Evolutionary conservation across 1,140 invertebrate species (phyloP), one percentile per base, ranked within the genome.

Genomic region (Phymorhynchus buccinoides): DNA sequence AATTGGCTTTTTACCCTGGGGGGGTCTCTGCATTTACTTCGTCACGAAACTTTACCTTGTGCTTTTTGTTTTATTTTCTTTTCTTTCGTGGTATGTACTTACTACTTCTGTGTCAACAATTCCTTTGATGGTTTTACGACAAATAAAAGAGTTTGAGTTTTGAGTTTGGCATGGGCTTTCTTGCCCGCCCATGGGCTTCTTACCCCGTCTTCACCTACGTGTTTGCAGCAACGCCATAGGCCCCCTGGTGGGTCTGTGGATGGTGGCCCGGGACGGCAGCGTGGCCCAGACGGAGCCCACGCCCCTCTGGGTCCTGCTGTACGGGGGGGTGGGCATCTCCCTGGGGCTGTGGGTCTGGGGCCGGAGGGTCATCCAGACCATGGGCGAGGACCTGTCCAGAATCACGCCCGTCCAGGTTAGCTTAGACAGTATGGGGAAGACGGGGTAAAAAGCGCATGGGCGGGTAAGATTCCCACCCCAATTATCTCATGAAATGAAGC

Each of bases 271-370:
- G 22, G 96, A 97, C 88, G 96, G 96, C 9, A 96, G 95, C 42
- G 96, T 96, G 0, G 94, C 95, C 81, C 96, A 97, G 91, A 95
- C 96, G 86, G 95, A 96, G 1, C 85, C 90, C 90, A 98, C 98
- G 9, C 98, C 98, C 0, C 93, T 99, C 75, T 96, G 96, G 87
- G 96, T 99, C 88, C 94, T 99, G 39, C 93, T 99, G 35, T 99
- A 97, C 91, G 99, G 99, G 37, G 98, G 98, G 37, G 94, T 98
- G 73, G 99, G 99, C 32, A 99, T 99, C 91, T 97, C 97, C 3
- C 94, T 98, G 12, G 99, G 99, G 35, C 95, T 99, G 35, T 99
- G 98, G 97, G 92, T 99, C 30, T 98, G 97, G 96, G 99, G 99
- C 66, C 94, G 98, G 27, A 95, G 97, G 75, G 99, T 99, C 56